A percentile compares a stretch with the other conserved stretches of the same genome.
phyloP scores from a whole-genome alignment of 1,140 invertebrate species.

The Elysia chlorotica region DNA sequence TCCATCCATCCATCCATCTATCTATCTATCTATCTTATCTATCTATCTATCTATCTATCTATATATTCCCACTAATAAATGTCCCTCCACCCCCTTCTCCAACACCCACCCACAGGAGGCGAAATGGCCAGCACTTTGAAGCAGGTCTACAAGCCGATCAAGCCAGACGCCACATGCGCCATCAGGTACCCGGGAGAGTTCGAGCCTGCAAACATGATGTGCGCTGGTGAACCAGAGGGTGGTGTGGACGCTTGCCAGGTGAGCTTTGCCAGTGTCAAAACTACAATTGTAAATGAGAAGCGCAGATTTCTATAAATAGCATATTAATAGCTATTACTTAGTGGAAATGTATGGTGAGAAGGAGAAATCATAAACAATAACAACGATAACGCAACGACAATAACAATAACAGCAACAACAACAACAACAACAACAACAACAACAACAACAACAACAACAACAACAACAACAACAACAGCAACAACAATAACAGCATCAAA shows the following conservation, averaged over 20 bases:
- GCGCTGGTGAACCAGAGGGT: slow-evolving; percentile 15
- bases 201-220: neutral
- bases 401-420: neutral
- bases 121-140: neutral
- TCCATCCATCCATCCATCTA: no score
- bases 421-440: neutral
- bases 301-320: no score
- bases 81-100: no score
- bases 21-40: no score
- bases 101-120: no score
- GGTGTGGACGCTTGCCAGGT: slow-evolving; percentile 23
- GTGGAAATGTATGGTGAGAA: no score
- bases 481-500: neutral
- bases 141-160: slow-evolving; percentile 19
- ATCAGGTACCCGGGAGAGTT: neutral
- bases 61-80: no score
- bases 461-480: neutral
- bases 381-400: neutral
- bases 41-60: no score
- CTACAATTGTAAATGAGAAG: no score
- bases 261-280: no score
- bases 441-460: neutral
- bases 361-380: no score
- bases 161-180: slow-evolving; percentile 10
- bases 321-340: no score